These are phyloP conservation scores for Alouatta palliata DNA, from an alignment of 2,113 vertebrate species.

Conservation along the genomic window DNA sequence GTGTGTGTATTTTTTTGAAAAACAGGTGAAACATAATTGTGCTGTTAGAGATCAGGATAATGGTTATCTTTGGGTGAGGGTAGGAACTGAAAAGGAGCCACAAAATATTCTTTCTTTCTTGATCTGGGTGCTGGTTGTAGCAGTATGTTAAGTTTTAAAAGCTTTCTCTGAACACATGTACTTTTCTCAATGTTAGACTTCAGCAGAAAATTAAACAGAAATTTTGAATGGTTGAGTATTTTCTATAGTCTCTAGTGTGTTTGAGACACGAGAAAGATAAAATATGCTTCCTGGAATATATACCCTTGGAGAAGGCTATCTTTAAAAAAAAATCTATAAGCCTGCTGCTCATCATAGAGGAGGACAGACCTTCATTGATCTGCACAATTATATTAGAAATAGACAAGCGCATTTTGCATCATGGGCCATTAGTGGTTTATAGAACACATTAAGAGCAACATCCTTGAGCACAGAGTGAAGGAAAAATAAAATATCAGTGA, in stretches of 20 bases:
- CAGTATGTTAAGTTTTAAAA: not conserved
- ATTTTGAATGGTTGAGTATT: not conserved
- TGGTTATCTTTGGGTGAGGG: not conserved
- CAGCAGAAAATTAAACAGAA: not conserved
- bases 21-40: not conserved
- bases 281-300: not conserved
- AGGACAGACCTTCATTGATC: not conserved
- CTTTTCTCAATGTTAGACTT: not conserved
- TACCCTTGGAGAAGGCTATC: not conserved
- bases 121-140: not conserved
- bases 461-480: not conserved
- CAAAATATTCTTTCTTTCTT: not conserved
- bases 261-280: not conserved
- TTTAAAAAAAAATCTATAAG: not conserved
- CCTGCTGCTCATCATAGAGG: not conserved
- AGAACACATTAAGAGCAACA: constrained; percentile 41
- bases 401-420: not conserved
- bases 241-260: not conserved
- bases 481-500: constrained; percentile 36
- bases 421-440: constrained; percentile 40
- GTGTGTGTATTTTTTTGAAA: not conserved
- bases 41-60: not conserved
- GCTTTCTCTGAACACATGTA: not conserved
- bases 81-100: not conserved
- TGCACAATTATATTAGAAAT: constrained; percentile 9